Conservation (phyloP, 2,797 vertebrate species). For the Poeciliopsis turneri region DNA sequence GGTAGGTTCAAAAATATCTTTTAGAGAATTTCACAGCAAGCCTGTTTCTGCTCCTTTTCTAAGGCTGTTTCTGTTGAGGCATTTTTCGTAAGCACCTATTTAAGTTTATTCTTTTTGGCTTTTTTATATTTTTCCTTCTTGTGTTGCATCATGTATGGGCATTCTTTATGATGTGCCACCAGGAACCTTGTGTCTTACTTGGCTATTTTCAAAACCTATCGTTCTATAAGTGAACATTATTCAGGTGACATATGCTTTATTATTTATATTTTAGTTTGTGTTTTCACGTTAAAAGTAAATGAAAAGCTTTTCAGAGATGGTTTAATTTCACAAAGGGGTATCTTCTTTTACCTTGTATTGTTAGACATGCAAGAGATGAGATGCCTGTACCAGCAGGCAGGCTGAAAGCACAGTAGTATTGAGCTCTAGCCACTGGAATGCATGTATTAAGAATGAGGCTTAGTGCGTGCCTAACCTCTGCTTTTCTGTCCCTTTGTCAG, state of each 20-base stretch:
- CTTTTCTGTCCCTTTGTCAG: constrained; percentile 71
- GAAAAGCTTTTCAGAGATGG: background rate
- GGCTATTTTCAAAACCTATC: background rate
- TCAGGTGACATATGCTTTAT: background rate
- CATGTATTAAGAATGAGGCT: constrained; percentile 75
- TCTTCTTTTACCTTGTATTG: constrained; percentile 4
- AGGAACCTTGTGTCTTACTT: background rate
- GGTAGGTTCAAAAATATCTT: constrained; percentile 75
- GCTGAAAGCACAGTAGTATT: constrained; percentile 61
- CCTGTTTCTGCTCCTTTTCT: constrained; percentile 14
- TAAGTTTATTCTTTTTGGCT: background rate
- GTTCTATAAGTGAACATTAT: background rate
- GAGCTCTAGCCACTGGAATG: constrained; percentile 75
- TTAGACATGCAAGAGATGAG: constrained; percentile 50
- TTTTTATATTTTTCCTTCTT: constrained; percentile 3
- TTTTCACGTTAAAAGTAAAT: background rate
- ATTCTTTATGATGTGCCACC: constrained; percentile 2
- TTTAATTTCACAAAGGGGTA: background rate
- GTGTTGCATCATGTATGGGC: background rate
- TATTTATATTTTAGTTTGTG: background rate
- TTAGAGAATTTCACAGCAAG: constrained; percentile 8
- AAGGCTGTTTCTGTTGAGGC: constrained; percentile 6
- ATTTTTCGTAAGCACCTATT: constrained; percentile 8
- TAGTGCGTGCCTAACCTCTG: constrained; percentile 75
- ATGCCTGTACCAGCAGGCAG: constrained; percentile 77